Percentiles rank a stretch among this genome's conserved stretches.
Conservation (phyloP, 2,113 vertebrate genomes). For the Lutjanus erythropterus region DNA sequence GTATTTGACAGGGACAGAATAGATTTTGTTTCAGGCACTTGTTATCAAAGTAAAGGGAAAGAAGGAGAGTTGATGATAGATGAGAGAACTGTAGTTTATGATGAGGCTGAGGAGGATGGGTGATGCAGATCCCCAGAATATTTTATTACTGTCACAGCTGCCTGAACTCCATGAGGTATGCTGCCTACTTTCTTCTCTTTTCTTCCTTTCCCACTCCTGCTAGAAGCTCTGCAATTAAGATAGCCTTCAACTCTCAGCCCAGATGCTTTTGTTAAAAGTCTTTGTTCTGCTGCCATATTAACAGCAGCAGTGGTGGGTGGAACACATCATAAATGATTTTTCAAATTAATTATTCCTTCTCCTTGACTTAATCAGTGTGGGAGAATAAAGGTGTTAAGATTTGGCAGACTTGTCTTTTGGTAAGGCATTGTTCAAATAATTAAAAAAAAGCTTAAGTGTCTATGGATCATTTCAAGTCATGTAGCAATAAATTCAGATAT, state of each 20-base stretch:
- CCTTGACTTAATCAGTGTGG: constrained; percentile 49
- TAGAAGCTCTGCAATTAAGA: constrained; percentile 74
- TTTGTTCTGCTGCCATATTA: constrained; percentile 71
- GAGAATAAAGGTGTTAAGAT: constrained; percentile 60
- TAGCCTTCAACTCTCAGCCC: constrained; percentile 62
- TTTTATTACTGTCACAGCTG: constrained; percentile 20
- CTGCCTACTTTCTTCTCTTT: constrained; percentile 30
- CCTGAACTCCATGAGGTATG: constrained; percentile 9
- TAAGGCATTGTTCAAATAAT: constrained; percentile 20
- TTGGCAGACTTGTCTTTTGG: constrained; percentile 21
- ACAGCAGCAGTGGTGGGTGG: constrained; percentile 70
- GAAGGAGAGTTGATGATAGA: background rate
- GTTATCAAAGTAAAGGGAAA: background rate
- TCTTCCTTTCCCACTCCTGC: constrained; percentile 49
- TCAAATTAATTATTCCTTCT: constrained; percentile 73
- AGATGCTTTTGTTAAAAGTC: constrained; percentile 67
- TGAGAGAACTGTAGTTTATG: constrained; percentile 6
- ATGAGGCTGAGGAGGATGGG: constrained; percentile 2
- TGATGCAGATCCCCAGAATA: background rate
- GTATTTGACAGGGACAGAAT: constrained; percentile 23
- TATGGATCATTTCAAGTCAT: background rate
- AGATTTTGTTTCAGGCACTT: background rate
- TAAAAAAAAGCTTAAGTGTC: background rate
- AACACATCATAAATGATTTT: constrained; percentile 67
- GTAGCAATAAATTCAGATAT: background rate